Evolutionary conservation across 2,888 invertebrate species (phyloP).

Genomic region (Drosophila borealis): DNA sequence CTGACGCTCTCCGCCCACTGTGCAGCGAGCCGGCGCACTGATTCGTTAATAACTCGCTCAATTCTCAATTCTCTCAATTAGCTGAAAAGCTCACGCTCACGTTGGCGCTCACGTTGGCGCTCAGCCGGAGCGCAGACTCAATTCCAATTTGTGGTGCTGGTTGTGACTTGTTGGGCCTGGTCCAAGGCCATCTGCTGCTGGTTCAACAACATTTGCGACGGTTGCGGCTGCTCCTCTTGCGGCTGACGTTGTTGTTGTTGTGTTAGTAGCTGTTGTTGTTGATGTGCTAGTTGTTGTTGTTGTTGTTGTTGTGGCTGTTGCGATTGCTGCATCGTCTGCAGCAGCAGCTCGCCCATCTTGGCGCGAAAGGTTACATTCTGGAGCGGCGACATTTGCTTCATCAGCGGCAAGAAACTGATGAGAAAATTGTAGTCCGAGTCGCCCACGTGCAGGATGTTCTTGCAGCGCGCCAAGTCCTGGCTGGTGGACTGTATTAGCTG

Average conservation of each 20-base stretch:
- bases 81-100: conserved; percentile 1
- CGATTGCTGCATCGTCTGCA: conserved; percentile 72
- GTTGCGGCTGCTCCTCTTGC: conserved; percentile 35
- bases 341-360: conserved; percentile 76
- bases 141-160: conserved; percentile 69
- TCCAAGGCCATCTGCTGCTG: conserved; percentile 77
- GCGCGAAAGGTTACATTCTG: conserved; percentile 80
- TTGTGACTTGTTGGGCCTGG: conserved; percentile 69
- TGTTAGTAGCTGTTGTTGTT: conserved; percentile 17
- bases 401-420: conserved; percentile 80
- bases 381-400: conserved; percentile 80
- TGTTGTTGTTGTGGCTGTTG: conserved; percentile 39
- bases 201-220: conserved; percentile 76
- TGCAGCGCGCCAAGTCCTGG: conserved; percentile 75
- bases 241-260: conserved; percentile 29
- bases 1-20: conserved; percentile 31
- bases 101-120: not conserved
- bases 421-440: conserved; percentile 82
- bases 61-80: conserved; percentile 19
- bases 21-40: conserved; percentile 49
- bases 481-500: conserved; percentile 79
- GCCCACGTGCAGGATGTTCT: conserved; percentile 73
- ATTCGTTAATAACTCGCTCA: conserved; percentile 35
- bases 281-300: conserved; percentile 23
- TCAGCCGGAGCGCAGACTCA: conserved; percentile 36